Evolutionary conservation across 2,113 vertebrate species (phyloP).

Genomic region (Sorex fumeus): DNA sequence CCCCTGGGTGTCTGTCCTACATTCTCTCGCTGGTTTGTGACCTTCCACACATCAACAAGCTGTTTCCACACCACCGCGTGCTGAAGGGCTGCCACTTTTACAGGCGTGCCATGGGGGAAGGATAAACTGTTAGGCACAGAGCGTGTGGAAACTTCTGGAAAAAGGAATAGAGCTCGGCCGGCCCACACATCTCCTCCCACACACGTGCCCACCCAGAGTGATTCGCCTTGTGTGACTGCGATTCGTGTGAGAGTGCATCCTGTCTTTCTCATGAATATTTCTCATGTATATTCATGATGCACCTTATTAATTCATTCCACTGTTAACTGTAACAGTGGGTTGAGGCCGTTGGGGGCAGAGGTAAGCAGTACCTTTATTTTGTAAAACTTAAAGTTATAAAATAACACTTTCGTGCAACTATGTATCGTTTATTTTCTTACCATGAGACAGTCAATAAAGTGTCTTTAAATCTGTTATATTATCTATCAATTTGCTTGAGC

Average conservation of each 20-base stretch:
- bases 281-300: neutral
- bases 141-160: neutral
- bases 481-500: too few species aligned
- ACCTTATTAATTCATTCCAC: neutral
- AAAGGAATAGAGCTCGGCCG: neutral
- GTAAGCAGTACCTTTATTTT: too few species aligned
- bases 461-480: neutral
- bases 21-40: neutral
- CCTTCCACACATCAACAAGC: neutral
- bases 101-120: neutral
- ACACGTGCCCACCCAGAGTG: neutral
- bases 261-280: neutral
- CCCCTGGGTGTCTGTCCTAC: neutral
- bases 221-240: too few species aligned
- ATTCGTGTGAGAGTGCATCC: too few species aligned
- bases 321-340: neutral
- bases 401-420: neutral
- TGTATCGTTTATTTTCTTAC: slow-evolving; percentile 53
- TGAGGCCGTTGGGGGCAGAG: too few species aligned
- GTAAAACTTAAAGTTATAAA: neutral
- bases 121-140: neutral
- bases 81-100: neutral
- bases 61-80: neutral
- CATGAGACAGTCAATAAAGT: neutral
- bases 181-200: neutral